Base-by-base conservation (phyloP, 2,888 invertebrate genomes). In the Caenorhabditis sp. region DNA sequence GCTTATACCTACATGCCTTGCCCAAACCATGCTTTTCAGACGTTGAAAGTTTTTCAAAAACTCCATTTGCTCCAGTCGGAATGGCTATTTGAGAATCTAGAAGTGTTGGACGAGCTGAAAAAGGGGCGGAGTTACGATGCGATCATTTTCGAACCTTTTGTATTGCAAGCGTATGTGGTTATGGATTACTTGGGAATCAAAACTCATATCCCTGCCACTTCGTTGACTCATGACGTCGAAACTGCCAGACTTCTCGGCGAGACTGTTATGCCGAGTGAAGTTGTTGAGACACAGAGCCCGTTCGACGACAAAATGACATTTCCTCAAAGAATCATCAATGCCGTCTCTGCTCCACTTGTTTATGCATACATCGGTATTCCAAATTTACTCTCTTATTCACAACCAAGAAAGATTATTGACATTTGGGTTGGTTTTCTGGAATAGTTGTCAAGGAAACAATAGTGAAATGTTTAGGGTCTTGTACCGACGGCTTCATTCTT, bases 131-230 rank as follows among this genome's bases (percentile, higher is more conserved):
- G 66, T 27, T 70, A 58, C 31, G 70, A 70, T 43, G 66, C 37
- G 17, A 60, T 70, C 6, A 53, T 65, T 0, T 70, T 62, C 21
- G 70, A 70, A 37, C 27, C 58, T 0, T 62, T 62, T 55, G 10
- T 27, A 4, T 26, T 27, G 4, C 26, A 6, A 5, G 27, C 27
- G 14, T 55, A 27, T 27, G 55, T 27, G 4, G 12, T 55, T 3
- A 27, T 55, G 26, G 70, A 70, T 6, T 70, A 70, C 31, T 51
- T 70, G 2, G 62, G 62, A 1, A 70, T 70, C 31, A 58, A 58
- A 14, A 54, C 66, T 0, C 50, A 58, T 21, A 51, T 66, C 8
- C 67, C 67, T 1, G n/a, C 64, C 0, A 43, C 60, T 21, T 71
- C 71, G 17, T 53, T 67, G 36, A 67, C 67, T 50, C 67, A 71